Conservation (phyloP, 1,140 invertebrate species). For the Theocolax elegans region DNA sequence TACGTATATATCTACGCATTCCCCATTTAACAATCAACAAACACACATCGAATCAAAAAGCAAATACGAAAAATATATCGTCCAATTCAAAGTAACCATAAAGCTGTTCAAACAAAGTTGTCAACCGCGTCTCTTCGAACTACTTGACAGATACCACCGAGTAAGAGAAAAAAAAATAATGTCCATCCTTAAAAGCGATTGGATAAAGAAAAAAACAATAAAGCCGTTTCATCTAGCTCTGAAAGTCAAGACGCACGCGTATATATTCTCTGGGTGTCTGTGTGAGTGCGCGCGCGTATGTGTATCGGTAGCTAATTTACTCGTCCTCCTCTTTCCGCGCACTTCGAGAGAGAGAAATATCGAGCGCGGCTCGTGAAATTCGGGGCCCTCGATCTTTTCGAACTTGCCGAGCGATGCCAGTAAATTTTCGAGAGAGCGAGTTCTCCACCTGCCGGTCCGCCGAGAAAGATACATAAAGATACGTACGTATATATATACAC, state of each 20-base stretch:
- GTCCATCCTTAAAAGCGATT: neutral
- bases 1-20: no score
- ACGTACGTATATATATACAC: no score
- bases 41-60: conserved; percentile 14
- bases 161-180: neutral
- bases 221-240: no score
- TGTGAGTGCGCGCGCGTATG: neutral
- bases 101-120: conserved; percentile 29
- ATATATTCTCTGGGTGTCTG: no score
- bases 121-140: neutral
- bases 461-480: conserved; percentile 37
- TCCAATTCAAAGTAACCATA: neutral
- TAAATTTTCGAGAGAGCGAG: conserved; percentile 34
- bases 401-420: conserved; percentile 15
- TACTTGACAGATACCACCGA: neutral
- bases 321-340: neutral
- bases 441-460: conserved; percentile 35
- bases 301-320: conserved; percentile 20
- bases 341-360: neutral
- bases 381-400: conserved; percentile 1
- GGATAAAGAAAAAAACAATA: no score
- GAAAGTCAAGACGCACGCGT: no score
- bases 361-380: conserved; percentile 20
- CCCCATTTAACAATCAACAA: no score
- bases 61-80: neutral